phyloP scores from a whole-genome alignment of 1,140 invertebrate species.

The Bombyx mandarina region DNA sequence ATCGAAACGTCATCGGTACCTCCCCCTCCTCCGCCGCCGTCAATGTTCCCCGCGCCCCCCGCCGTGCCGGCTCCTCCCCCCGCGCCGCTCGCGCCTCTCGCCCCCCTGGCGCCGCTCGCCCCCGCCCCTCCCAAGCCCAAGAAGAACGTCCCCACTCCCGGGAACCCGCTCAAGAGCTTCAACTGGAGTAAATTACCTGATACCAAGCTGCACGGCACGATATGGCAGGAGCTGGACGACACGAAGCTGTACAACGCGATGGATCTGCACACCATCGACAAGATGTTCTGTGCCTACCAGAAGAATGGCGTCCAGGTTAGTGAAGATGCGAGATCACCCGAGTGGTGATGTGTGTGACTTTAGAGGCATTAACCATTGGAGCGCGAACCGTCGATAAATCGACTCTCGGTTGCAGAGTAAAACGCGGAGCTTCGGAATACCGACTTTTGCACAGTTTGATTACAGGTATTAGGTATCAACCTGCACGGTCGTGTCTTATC shows the following conservation, averaged over 20 bases:
- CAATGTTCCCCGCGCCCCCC: conserved; percentile 69
- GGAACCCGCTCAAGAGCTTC: conserved; percentile 94
- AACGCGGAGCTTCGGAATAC: no score
- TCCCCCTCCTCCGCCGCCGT: conserved; percentile 52
- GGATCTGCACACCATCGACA: conserved; percentile 93
- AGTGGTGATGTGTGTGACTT: no score
- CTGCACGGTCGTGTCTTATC: no score
- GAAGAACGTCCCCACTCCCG: conserved; percentile 90
- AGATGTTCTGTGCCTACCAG: conserved; percentile 95
- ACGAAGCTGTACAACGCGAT: conserved; percentile 92
- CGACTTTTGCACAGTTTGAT: no score
- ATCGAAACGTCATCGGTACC: conserved; percentile 62
- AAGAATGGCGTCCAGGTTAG: conserved; percentile 85
- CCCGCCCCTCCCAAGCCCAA: conserved; percentile 73
- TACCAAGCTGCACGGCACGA: conserved; percentile 88
- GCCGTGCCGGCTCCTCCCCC: conserved; percentile 72
- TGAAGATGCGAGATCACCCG: neutral
- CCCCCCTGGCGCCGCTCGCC: conserved; percentile 65
- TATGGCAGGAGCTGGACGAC: conserved; percentile 96
- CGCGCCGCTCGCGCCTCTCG: conserved; percentile 66
- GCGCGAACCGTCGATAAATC: no score
- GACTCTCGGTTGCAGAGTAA: no score
- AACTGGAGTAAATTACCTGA: conserved; percentile 97
- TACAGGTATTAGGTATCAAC: no score
- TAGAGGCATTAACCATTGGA: no score